Percentiles rank a stretch among this genome's conserved stretches.
Evolutionary conservation across 2,888 invertebrate species (phyloP).

Genomic region (Micoletzkya japonica): DNA sequence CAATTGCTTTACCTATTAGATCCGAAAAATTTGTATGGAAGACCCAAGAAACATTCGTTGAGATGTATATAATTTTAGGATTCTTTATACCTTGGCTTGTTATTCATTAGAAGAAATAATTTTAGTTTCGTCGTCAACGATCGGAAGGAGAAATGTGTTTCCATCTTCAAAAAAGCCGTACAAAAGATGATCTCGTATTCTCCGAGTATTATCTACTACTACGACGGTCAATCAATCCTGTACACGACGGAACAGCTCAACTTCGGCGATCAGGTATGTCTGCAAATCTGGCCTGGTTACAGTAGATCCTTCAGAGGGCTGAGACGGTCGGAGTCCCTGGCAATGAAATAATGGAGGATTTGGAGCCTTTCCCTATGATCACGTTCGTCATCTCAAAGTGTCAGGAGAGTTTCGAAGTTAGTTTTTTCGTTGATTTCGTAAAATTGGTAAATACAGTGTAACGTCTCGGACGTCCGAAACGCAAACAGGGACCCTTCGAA

Average conservation of each 20-base stretch:
- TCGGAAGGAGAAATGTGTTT: slow-evolving; percentile 20
- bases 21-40: no score
- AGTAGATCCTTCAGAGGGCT: background rate
- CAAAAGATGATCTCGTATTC: background rate
- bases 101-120: no score
- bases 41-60: no score
- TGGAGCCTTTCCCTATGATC: background rate
- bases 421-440: background rate
- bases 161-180: background rate
- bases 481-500: background rate
- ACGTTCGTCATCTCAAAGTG: background rate
- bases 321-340: slow-evolving; percentile 15
- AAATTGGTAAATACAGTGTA: background rate
- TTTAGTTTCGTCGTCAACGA: slow-evolving; percentile 11
- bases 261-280: background rate
- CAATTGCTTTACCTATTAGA: no score
- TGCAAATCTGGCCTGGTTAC: background rate
- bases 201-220: background rate
- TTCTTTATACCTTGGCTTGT: no score
- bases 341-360: background rate
- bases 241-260: slow-evolving; percentile 10
- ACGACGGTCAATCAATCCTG: slow-evolving; percentile 22
- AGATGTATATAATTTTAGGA: no score
- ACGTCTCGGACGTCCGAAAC: background rate
- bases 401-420: background rate